Base-by-base conservation (phyloP, 2,113 vertebrate species). In the Origma solitaria region DNA sequence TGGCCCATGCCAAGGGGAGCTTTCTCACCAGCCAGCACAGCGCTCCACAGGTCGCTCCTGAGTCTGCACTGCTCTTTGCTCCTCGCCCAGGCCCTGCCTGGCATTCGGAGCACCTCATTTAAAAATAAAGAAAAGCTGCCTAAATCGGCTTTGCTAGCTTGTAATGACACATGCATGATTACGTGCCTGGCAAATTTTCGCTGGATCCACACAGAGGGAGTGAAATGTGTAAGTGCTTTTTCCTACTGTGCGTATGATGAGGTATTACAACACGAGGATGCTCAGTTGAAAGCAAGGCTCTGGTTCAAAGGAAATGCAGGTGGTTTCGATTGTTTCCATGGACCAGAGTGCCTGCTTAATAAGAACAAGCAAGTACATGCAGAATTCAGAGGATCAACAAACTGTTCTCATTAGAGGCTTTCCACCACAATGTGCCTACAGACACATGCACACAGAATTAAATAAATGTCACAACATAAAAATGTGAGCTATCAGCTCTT, bases 181-280 rank as follows among this genome's bases (percentile, higher is more conserved):
- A 94, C 64, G 68, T 94, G 95, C 88, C 82, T 95, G 95, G 94
- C 96, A 95, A 71, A 66, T 92, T 90, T 96, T 95, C 85, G 60
- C 82, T 90, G 88, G 24, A 81, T 94, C 21, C 72, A 68, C 82
- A 90, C 69, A 66, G 90, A 88, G 90, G 92, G 94, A 97, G 76
- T 3, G 16, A 96, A 97, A 96, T 81, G 85, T 96, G 87, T 51
- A 66, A 90, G 82, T 78, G 56, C 53, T 94, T 94, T 94, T 92
- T 94, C 95, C 94, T 95, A 94, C 93, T 96, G 94, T 97, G 94
- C n/a, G 0, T 78, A 58, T 95, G 94, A 96, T 94, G 95, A 96
- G 83, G 90, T 93, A 97, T 96, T 95, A 94, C 79, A 94, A 42
- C 82, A 90, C 11, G 7, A 90, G 85, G 94, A 94, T 75, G 72